Percentiles rank a stretch among this genome's conserved stretches.
Conservation (phyloP, 2,797 vertebrate species). For the Sarcoramphus papa region DNA sequence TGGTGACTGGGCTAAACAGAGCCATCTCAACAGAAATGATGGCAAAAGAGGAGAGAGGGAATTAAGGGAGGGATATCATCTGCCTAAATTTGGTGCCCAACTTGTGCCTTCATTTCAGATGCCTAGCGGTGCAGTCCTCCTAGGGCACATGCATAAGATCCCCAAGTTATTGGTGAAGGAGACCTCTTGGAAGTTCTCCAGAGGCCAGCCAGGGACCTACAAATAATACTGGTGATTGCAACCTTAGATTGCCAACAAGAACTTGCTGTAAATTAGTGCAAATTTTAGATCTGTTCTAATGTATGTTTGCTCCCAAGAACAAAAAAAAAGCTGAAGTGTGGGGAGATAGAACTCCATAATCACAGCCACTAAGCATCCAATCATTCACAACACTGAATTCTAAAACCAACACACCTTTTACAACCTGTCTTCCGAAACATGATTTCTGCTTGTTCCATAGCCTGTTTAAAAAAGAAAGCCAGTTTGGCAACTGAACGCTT, state of each 20-base stretch:
- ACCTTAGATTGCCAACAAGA: neutral
- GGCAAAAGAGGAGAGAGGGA: neutral
- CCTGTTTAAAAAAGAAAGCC: neutral
- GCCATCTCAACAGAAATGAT: neutral
- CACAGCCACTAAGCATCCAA: neutral
- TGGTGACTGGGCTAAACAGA: neutral
- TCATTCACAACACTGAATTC: neutral
- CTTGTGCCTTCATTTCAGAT: neutral
- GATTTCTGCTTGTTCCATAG: neutral
- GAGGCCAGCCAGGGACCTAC: neutral
- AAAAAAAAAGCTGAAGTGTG: neutral
- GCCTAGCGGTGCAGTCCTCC: neutral
- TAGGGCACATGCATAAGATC: neutral
- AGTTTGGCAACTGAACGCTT: neutral
- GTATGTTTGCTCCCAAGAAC: neutral
- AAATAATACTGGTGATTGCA: neutral
- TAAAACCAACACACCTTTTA: neutral
- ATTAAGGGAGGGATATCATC: neutral
- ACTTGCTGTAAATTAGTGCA: neutral
- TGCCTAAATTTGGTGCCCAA: neutral
- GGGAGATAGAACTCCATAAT: neutral
- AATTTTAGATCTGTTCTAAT: neutral
- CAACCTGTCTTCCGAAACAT: neutral
- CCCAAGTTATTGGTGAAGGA: neutral
- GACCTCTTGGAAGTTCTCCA: neutral